Evolutionary conservation across 2,113 vertebrate species (phyloP), one percentile per base, ranked within the genome.

Genomic region (Perccottus glenii): DNA sequence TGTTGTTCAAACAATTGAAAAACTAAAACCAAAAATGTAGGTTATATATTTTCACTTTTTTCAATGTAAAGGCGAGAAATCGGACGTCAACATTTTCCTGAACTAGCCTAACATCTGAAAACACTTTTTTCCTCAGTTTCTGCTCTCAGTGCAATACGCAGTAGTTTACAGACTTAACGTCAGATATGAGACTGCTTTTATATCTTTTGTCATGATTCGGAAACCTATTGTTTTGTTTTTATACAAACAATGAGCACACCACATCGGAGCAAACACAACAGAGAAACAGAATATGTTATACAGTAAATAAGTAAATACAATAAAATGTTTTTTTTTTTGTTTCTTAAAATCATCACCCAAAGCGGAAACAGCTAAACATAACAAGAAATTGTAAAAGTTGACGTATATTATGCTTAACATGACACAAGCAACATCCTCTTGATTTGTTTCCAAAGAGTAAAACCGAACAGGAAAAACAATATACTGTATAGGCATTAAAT

Each of bases 401-500:
- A 77, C 77, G 65, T 57, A 56, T 4, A 75, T 11, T 59, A 46
- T 58, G 59, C 49, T 78, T 53, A 67, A 86, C 55, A 58, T 82
- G 63, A 73, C 64, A 68, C 70, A 80, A 81, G 77, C 73, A 58
- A 76, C 50, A 72, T 66, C 70, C 72, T 61, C 57, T 71, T 68
- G 47, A 73, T 69, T 81, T 82, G 76, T 56, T 76, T 85, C 75
- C 81, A 80, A 84, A 91, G 90, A 90, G 81, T 90, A 79, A 78
- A 88, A 90, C 83, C 82, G 78, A 75, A 63, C 72, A 73, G 73
- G 85, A 80, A 60, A 77, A 80, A 86, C 89, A 84, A 80, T 77
- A 88, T 83, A 82, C 88, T 87, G 87, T 86, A 90, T 79, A 87
- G 70, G 88, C 88, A 90, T 90, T 87, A 90, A 92, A 94, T 93